phyloP scores from a whole-genome alignment of 1,140 invertebrate species.

The Ceratitis capitata region DNA sequence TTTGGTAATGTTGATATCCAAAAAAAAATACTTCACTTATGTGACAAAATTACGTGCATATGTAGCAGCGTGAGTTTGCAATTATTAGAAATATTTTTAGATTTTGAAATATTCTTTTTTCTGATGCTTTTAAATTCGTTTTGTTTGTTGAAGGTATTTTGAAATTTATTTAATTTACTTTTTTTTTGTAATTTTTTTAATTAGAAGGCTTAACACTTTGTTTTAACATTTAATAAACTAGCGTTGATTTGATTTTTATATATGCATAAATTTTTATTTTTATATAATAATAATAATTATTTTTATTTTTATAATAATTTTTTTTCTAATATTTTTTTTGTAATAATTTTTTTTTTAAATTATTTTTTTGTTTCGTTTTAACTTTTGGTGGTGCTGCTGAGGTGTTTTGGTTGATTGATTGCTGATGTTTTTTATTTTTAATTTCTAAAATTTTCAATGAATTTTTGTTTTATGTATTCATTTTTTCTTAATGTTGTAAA shows the following conservation, averaged over 20 bases:
- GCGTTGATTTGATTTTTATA: not conserved
- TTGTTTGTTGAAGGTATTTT: not conserved
- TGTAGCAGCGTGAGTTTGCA: not conserved
- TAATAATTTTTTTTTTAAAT: too few relatives aligned
- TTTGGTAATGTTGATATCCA: not conserved
- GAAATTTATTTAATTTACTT: too few relatives aligned
- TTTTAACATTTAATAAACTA: too few relatives aligned
- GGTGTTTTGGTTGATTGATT: slow-evolving; percentile 37
- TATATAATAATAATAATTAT: not conserved
- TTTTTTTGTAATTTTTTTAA: too few relatives aligned
- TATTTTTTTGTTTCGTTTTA: not conserved
- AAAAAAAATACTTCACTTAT: too few relatives aligned
- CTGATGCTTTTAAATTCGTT: too few relatives aligned
- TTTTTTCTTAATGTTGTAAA: not conserved
- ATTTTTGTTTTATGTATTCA: not conserved
- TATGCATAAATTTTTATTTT: not conserved
- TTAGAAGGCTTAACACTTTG: too few relatives aligned
- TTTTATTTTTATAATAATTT: not conserved
- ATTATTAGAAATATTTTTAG: too few relatives aligned
- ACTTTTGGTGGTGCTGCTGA: slow-evolving; percentile 20
- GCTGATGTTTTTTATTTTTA: slow-evolving; percentile 23
- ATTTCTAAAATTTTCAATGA: not conserved
- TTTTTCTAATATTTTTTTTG: too few relatives aligned
- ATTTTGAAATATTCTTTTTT: not conserved
- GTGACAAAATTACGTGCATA: too few relatives aligned